These are phyloP conservation scores for Odontocolon sp. DNA, from an alignment of 2,888 invertebrate species.

Conservation along the genomic window DNA sequence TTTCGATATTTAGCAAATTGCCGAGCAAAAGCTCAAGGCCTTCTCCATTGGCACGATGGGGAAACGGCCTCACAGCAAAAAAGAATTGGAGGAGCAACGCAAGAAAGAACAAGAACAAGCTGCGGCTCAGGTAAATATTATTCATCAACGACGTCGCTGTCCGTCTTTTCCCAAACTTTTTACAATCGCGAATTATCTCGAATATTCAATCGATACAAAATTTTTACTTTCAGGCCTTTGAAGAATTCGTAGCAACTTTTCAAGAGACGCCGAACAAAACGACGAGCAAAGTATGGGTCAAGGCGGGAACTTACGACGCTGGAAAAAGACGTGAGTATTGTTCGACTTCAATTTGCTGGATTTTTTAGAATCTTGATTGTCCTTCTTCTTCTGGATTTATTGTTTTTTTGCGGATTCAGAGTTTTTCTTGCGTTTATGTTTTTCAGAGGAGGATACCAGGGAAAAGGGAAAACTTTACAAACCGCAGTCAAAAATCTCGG, in stretches of 20 bases:
- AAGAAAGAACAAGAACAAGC: slow-evolving; percentile 95
- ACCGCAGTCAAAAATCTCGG: slow-evolving; percentile 90
- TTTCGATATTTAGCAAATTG: slow-evolving; percentile 82
- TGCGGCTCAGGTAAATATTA: slow-evolving; percentile 90
- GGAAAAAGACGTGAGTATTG: slow-evolving; percentile 90
- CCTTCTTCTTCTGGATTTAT: background rate
- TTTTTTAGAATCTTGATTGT: too few species aligned
- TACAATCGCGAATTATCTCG: too few species aligned
- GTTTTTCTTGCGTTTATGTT: background rate
- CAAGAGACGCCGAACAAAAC: slow-evolving; percentile 91
- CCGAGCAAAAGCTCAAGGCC: slow-evolving; percentile 89
- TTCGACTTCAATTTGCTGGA: background rate
- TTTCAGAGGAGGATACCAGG: slow-evolving; percentile 93
- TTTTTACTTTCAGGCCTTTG: slow-evolving; percentile 88
- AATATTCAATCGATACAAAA: too few species aligned
- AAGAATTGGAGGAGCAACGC: slow-evolving; percentile 91
- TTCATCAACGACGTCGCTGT: slow-evolving; percentile 34
- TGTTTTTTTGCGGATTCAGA: background rate
- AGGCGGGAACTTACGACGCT: slow-evolving; percentile 98
- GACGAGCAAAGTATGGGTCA: slow-evolving; percentile 96
- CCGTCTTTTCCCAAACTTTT: slow-evolving; percentile 1
- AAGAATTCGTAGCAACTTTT: slow-evolving; percentile 98
- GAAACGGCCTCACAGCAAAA: slow-evolving; percentile 89
- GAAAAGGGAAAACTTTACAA: slow-evolving; percentile 96
- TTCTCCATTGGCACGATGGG: slow-evolving; percentile 89